Conservation (phyloP, 2,888 invertebrate genomes). For the Euzetes globulus region DNA sequence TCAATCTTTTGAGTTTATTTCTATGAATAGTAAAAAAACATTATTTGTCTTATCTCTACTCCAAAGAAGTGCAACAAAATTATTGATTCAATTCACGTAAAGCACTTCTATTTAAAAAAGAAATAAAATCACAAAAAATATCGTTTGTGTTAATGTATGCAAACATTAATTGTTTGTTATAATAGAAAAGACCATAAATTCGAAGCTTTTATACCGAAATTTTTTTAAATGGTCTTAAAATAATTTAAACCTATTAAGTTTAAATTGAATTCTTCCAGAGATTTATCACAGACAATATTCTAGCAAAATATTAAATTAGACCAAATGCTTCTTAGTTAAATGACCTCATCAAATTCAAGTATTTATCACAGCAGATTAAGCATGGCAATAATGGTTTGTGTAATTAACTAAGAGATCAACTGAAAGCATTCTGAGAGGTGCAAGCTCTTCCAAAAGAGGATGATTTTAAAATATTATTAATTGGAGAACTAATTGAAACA, state of each 20-base stretch:
- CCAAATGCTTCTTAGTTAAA: not conserved
- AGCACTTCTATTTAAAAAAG: not conserved
- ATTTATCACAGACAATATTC: slow-evolving; percentile 12
- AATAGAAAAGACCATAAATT: not conserved
- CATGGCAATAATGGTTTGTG: no score
- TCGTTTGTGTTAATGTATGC: not conserved
- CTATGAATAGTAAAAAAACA: not conserved
- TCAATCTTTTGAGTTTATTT: not conserved
- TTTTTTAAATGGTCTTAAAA: not conserved
- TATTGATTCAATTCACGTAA: slow-evolving; percentile 24
- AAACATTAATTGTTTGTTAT: not conserved
- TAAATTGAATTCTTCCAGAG: not conserved
- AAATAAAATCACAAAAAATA: not conserved
- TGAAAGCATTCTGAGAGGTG: no score
- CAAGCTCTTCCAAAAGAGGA: not conserved
- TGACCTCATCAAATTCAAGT: not conserved
- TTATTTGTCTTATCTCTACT: not conserved
- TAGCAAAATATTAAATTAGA: not conserved
- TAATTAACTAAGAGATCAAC: no score
- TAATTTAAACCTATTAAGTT: not conserved
- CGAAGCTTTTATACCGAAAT: not conserved
- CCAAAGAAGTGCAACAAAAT: not conserved
- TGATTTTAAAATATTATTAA: no score
- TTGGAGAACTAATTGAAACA: no score
- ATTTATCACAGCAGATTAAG: no score